These are phyloP conservation scores for Tetrax tetrax DNA, from an alignment of 2,113 vertebrate genomes.

Conservation along the genomic window DNA sequence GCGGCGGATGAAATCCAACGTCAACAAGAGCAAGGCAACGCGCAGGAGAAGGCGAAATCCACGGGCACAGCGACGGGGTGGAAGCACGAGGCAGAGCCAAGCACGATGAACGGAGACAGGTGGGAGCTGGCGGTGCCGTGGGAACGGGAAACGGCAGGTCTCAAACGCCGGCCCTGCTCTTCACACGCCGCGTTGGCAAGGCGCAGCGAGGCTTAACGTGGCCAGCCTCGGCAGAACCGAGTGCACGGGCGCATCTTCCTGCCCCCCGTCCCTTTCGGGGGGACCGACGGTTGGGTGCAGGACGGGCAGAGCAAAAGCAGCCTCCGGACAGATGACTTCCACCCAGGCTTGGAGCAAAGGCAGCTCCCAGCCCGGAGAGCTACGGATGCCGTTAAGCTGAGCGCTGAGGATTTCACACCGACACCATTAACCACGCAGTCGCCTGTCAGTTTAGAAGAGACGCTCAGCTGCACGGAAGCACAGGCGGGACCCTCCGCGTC, in stretches of 20 bases:
- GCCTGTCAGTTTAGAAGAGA: constrained; percentile 49
- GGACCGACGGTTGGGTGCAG: not conserved
- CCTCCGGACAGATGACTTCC: not conserved
- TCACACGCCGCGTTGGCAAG: fast-evolving
- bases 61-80: not conserved
- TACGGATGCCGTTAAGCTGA: constrained; percentile 59
- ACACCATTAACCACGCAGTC: constrained; percentile 66
- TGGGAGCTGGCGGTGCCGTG: not conserved
- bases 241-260: fast-evolving
- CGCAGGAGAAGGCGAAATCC: not conserved
- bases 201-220: not conserved
- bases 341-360: not conserved
- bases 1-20: fast-evolving
- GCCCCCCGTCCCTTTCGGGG: not conserved
- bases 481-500: not conserved
- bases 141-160: not conserved
- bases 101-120: fast-evolving
- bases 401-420: constrained; percentile 55
- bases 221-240: not conserved
- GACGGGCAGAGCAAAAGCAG: not conserved
- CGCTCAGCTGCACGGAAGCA: not conserved
- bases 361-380: not conserved
- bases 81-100: not conserved
- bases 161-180: not conserved
- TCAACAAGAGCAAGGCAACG: fast-evolving